Evolutionary conservation across 2,113 vertebrate species (phyloP).

Genomic region (Aix galericulata): DNA sequence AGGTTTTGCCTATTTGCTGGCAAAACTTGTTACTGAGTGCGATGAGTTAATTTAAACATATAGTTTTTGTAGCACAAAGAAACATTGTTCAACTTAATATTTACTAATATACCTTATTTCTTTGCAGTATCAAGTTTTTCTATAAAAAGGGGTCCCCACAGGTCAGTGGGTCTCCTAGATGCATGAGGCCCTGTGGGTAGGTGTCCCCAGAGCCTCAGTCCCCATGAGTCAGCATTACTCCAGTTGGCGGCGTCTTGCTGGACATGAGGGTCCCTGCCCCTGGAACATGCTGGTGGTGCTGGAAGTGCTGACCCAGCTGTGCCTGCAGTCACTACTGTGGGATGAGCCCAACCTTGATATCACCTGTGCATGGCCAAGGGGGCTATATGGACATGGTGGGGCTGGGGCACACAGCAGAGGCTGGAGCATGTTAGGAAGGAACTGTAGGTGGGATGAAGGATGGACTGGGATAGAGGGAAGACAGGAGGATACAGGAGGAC

Average conservation of each 20-base stretch:
- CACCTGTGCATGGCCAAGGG: fast-evolving
- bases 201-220: background rate
- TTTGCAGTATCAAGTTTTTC: background rate
- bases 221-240: background rate
- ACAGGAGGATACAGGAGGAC: background rate
- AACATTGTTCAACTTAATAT: background rate
- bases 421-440: background rate
- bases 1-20: background rate
- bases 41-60: background rate
- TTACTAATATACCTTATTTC: background rate
- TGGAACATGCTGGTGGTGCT: background rate
- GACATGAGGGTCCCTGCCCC: background rate
- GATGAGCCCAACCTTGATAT: background rate
- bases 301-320: background rate
- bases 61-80: background rate
- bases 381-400: background rate
- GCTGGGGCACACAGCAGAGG: background rate
- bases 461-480: background rate
- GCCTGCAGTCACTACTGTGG: background rate
- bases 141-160: background rate
- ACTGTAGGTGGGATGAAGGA: background rate
- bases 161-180: background rate
- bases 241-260: background rate
- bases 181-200: background rate
- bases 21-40: background rate